Percentiles rank a stretch among this genome's conserved stretches.
Conservation (phyloP, 2,888 invertebrate genomes). For the Leistus spinibarbis region DNA sequence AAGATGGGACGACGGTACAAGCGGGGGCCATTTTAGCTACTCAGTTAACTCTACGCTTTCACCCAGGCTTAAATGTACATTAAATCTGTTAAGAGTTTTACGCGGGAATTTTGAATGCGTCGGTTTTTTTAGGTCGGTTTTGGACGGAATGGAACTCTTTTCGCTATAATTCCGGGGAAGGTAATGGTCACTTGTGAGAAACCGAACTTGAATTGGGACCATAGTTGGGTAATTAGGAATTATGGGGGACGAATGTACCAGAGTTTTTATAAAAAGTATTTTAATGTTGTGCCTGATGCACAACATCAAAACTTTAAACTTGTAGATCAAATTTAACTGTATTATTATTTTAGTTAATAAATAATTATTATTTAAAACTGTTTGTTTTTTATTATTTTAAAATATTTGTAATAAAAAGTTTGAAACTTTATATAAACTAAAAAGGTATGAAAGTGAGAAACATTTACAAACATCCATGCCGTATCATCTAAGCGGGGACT, state of each 20-base stretch:
- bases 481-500: too few relatives aligned
- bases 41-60: slow-evolving; percentile 73
- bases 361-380: slow-evolving; percentile 2
- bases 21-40: slow-evolving; percentile 72
- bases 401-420: too few relatives aligned
- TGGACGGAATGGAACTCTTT: slow-evolving; percentile 78
- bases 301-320: slow-evolving; percentile 81
- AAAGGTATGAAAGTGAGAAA: too few relatives aligned
- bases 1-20: slow-evolving; percentile 71
- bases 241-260: slow-evolving; percentile 69
- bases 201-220: slow-evolving; percentile 78
- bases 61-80: slow-evolving; percentile 79
- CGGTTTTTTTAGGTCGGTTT: slow-evolving; percentile 74
- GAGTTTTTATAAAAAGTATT: slow-evolving; percentile 82
- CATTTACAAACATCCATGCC: too few relatives aligned
- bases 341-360: slow-evolving; percentile 26
- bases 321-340: slow-evolving; percentile 69
- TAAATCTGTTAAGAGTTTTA: not conserved
- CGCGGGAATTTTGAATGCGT: not conserved
- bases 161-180: slow-evolving; percentile 78
- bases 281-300: slow-evolving; percentile 78
- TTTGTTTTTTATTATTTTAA: too few relatives aligned
- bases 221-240: slow-evolving; percentile 71
- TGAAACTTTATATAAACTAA: too few relatives aligned
- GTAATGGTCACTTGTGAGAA: slow-evolving; percentile 84